Base-by-base conservation (phyloP, 2,888 invertebrate genomes). In the Cyrtodaria siliqua region DNA sequence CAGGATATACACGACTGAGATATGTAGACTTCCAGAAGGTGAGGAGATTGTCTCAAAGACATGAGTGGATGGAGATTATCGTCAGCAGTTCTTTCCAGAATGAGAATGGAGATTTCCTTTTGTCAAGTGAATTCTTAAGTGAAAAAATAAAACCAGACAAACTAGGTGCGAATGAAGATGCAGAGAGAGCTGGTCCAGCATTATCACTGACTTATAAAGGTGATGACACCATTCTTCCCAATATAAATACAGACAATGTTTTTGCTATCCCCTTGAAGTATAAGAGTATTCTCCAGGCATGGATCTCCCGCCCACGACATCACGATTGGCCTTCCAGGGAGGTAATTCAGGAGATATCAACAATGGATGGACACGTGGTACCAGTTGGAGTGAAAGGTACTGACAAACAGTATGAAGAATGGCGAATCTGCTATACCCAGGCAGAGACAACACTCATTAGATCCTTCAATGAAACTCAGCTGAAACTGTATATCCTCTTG, bases 381-480 rank as follows among this genome's bases (percentile, higher is more conserved):
- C 57, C 63, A 12, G 63, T 52, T 20, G 71, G 71, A n/a, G 16
- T 40, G 12, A 42, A 26, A 16, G 44, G 59, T n/a, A 20, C 29
- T 8, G 20, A 29, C 6, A 1, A 23, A 12, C 50, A 64, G n/a
- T 23, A 56, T 26, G 26, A 52, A n/a, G 52, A 71, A 44, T 71
- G 71, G 71, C 18, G 71, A 18, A 40, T 71, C 3, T 57, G 50
- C 18, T 71, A 57, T 20, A 71, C 63, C 0, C 18, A 52, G 1
- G 71, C 63, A 2, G 71, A 71, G 24, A 57, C 49, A 9, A n/a
- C 3, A n/a, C 47, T 71, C 0, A 52, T 63, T 16, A 12, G 20
- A 3, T 52, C 59, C 0, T 59, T 63, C 18, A 63, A 71, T 27
- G 63, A 71, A 42, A 59, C 59, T 2, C 71, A 71, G 24, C 23